Evolutionary conservation across 2,888 invertebrate genomes (phyloP), one percentile per base, ranked within the genome.

Genomic region (Cantharis lateralis): DNA sequence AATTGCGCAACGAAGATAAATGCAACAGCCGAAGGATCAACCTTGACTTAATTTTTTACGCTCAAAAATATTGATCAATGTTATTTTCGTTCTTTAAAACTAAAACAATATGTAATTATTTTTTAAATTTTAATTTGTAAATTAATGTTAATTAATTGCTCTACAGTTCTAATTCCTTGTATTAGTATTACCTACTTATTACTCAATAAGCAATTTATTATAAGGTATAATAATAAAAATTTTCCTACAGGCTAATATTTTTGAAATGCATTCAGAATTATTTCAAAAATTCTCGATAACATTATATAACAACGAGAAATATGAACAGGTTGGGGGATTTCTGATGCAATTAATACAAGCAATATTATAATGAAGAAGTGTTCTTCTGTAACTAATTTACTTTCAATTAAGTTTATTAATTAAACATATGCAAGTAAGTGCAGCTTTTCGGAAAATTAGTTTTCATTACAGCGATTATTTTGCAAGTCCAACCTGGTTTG

Each of bases 401-500:
- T 32, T 32, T 13, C 13, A 32, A 32, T 13, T 32, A 32, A 32
- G 24, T 32, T 1, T 5, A 13, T 32, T 32, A 32, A 32, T 32
- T 32, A 32, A 32, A 32, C 13, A 32, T 32, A 32, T 13, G 5
- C 32, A 32, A 4, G 5, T 10, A 13, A 32, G 32, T 32, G 32
- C 32, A 32, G 32, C 32, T 32, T 32, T 32, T 32, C 32, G 32
- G 32, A 32, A 32, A 32, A 32, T 32, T 32, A 13, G 13, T 32
- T 32, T 32, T 32, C 32, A 13, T 32, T 32, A 18, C 10, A 13
- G 10, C n/a, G 15, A 64, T 64, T 64, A 18, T 64, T 64, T 64
- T 64, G 64, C 64, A 64, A 64, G 64, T 20, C 64, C 64, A 64
- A 64, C 64, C 64, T 64, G 64, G 18, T 64, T 64, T 64, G 20